Base-by-base conservation (phyloP, 2,113 vertebrate genomes). In the Anseranas semipalmata region DNA sequence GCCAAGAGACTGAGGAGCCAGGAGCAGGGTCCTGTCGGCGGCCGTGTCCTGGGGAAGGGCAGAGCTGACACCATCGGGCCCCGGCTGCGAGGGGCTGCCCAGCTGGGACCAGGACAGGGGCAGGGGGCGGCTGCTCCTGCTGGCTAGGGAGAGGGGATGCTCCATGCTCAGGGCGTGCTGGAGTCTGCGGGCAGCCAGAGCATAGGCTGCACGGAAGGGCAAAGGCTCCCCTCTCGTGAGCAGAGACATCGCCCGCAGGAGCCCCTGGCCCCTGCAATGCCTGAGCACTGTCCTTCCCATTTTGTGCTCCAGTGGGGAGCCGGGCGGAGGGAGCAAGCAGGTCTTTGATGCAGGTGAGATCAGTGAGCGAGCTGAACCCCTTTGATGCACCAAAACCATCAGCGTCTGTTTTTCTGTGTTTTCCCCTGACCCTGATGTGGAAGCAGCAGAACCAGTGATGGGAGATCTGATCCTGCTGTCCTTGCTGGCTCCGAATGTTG, bases 81-180 rank as follows among this genome's bases (percentile, higher is more conserved):
- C 18, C 20, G 33, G 37, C 72, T 15, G 14, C 5, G 18, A 39
- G 21, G 27, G 8, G 46, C 62, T 79, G 33, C 7, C 37, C 55
- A 1, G 3, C 25, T 1, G 3, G 14, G 32, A 58, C 5, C 24
- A 4, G 15, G 20, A 5, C 28, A 4, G 0, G n/a, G 1, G 22
- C 0, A 41, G 41, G 0, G 18, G 28, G 30, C 12, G 5, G 66
- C 60, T 62, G 77, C 1, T 3, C 18, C 30, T 52, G 37, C 63
- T 16, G 2, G 27, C 19, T 13, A 16, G 37, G 30, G n/a, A 24
- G 27, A 53, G 52, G 52, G 3, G 74, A 18, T 2, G 22, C 33
- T 67, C 37, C 0, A 0, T 27, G 59, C 46, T 9, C 24, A 25
- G 10, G 6, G 24, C 15, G 22, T 1, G 0, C 35, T 21, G 56